Evolutionary conservation across 2,113 vertebrate species (phyloP).

Genomic region (Saimiri boliviensis): DNA sequence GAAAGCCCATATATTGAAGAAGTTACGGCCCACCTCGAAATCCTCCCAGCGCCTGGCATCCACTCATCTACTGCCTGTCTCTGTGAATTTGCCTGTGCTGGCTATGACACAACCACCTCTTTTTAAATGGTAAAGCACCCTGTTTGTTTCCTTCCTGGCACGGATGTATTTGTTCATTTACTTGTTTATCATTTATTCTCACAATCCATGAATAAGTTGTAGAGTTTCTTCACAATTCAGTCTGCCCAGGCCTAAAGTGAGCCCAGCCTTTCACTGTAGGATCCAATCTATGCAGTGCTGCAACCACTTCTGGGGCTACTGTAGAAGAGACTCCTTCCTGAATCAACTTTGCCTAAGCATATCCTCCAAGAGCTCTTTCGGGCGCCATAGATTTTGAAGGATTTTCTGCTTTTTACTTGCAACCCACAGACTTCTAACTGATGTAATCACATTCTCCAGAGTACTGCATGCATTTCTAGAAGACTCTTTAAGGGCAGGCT

Average conservation of each 20-base stretch:
- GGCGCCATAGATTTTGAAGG: background rate
- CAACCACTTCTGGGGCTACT: background rate
- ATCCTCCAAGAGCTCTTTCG: background rate
- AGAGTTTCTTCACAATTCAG: background rate
- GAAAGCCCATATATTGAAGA: background rate
- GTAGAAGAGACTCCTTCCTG: background rate
- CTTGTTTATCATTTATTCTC: background rate
- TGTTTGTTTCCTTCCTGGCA: background rate
- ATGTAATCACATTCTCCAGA: background rate
- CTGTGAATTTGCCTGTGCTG: background rate
- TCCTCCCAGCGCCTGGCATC: background rate
- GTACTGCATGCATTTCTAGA: background rate
- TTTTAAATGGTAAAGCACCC: background rate
- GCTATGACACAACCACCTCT: background rate
- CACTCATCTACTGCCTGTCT: background rate
- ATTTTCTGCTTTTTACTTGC: background rate
- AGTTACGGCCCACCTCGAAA: background rate
- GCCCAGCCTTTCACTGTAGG: background rate
- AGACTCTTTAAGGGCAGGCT: background rate
- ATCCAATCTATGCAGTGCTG: too few relatives aligned
- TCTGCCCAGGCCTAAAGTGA: background rate
- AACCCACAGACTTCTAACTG: background rate
- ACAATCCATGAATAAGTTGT: background rate
- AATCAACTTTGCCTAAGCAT: background rate
- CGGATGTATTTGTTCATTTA: background rate